Percentiles rank a stretch among this genome's conserved stretches.
Evolutionary conservation across 2,113 vertebrate genomes (phyloP).

Genomic region (Aspidoscelis tigris): DNA sequence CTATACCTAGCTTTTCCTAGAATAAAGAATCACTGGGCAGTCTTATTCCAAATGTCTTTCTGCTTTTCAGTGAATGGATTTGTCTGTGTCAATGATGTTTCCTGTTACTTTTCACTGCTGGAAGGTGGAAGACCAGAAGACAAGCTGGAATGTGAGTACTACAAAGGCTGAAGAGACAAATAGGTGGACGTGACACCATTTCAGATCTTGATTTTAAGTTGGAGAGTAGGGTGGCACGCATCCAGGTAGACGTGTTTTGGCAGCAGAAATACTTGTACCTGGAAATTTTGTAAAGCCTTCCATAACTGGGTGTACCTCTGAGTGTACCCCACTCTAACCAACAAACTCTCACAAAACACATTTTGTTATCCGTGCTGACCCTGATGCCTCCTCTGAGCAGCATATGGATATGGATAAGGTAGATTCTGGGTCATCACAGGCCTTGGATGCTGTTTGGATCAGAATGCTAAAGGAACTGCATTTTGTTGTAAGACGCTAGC

Average conservation of each 20-base stretch:
- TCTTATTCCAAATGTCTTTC: not conserved
- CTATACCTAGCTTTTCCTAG: not conserved
- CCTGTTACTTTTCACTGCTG: slow-evolving; percentile 90
- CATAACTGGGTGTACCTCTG: too few relatives aligned
- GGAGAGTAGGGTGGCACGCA: too few relatives aligned
- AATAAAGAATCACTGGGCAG: not conserved
- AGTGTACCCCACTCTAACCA: too few relatives aligned
- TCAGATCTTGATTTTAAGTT: not conserved
- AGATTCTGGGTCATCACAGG: too few relatives aligned
- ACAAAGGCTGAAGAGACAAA: not conserved
- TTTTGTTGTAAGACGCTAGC: not conserved
- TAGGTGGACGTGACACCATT: not conserved
- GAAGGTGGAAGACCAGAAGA: slow-evolving; percentile 88
- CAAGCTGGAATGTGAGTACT: slow-evolving; percentile 88
- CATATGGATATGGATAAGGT: too few relatives aligned
- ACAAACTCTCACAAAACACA: too few relatives aligned
- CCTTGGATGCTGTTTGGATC: not conserved
- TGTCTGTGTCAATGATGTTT: slow-evolving; percentile 88
- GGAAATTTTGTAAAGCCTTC: not conserved
- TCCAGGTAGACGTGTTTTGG: not conserved
- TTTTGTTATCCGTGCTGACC: too few relatives aligned
- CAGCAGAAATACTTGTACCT: not conserved
- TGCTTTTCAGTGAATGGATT: slow-evolving; percentile 62
- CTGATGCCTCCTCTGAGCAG: too few relatives aligned
- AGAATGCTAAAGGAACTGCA: not conserved